These are phyloP conservation scores for Urocitellus parryii DNA, from an alignment of 2,113 vertebrate genomes.

Conservation along the genomic window DNA sequence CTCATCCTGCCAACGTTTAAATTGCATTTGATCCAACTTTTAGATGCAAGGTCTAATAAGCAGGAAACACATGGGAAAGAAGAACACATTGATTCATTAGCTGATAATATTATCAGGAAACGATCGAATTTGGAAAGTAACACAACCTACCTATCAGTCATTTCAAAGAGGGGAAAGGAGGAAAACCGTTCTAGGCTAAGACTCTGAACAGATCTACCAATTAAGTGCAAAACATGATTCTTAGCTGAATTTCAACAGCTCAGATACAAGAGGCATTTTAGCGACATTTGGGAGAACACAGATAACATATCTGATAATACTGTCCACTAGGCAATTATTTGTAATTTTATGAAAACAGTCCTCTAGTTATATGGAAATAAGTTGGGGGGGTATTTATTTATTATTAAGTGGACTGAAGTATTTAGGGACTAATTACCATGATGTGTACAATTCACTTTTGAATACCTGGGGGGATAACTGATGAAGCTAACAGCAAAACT, in stretches of 20 bases:
- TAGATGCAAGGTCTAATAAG: neutral
- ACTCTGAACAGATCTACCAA: neutral
- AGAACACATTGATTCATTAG: neutral
- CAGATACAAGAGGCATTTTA: neutral
- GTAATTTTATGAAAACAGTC: slow-evolving; percentile 9
- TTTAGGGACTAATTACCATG: neutral
- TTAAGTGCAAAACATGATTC: neutral
- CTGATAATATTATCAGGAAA: neutral
- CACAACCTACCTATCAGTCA: neutral
- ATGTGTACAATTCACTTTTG: neutral
- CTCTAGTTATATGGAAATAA: neutral
- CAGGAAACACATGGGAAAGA: neutral
- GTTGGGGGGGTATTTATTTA: neutral
- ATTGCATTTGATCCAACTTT: neutral
- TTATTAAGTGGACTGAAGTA: neutral
- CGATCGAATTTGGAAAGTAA: neutral
- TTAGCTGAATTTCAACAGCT: neutral
- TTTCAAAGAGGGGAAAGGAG: too few relatives aligned
- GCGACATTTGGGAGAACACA: neutral
- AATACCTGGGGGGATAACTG: neutral
- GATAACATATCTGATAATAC: neutral
- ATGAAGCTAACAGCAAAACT: neutral
- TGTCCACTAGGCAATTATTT: neutral
- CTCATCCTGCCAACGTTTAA: neutral
- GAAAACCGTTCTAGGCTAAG: neutral